Conservation (phyloP, 2,888 invertebrate species). For the Aradus depressus region DNA sequence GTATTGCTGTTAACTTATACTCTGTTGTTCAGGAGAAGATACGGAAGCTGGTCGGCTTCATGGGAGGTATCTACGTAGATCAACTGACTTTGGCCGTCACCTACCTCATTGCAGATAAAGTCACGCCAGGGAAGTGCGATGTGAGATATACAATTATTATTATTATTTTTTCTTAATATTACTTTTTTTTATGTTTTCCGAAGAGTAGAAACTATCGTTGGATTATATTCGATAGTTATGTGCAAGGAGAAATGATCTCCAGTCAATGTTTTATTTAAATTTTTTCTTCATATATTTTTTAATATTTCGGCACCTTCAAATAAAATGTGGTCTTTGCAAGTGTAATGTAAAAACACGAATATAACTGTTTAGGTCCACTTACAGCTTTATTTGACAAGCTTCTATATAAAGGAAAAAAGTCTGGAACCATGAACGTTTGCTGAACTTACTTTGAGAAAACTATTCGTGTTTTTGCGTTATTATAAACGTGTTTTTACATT, state of each 20-base stretch:
- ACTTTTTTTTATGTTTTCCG: slow-evolving; percentile 18
- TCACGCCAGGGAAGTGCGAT: slow-evolving; percentile 64
- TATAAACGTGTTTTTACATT: no score
- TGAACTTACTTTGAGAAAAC: no score
- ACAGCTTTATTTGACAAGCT: no score
- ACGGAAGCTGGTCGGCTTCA: slow-evolving; percentile 53
- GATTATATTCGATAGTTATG: not conserved
- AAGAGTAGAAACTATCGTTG: no score
- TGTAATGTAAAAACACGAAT: no score
- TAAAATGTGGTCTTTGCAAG: no score
- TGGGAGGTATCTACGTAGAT: slow-evolving; percentile 62
- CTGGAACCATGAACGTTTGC: no score
- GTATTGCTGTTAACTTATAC: not conserved
- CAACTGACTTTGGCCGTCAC: slow-evolving; percentile 56
- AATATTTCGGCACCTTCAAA: no score
- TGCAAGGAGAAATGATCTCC: not conserved
- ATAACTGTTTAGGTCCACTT: no score
- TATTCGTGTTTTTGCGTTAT: no score
- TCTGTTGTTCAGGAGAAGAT: slow-evolving; percentile 43
- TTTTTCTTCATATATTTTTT: slow-evolving; percentile 9
- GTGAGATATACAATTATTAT: slow-evolving; percentile 39
- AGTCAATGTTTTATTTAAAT: not conserved
- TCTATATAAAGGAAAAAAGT: no score
- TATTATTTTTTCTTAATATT: slow-evolving; percentile 30
- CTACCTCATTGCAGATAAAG: slow-evolving; percentile 68